phyloP scores from a whole-genome alignment of 2,113 vertebrate species.

The Cnemophilus loriae region DNA sequence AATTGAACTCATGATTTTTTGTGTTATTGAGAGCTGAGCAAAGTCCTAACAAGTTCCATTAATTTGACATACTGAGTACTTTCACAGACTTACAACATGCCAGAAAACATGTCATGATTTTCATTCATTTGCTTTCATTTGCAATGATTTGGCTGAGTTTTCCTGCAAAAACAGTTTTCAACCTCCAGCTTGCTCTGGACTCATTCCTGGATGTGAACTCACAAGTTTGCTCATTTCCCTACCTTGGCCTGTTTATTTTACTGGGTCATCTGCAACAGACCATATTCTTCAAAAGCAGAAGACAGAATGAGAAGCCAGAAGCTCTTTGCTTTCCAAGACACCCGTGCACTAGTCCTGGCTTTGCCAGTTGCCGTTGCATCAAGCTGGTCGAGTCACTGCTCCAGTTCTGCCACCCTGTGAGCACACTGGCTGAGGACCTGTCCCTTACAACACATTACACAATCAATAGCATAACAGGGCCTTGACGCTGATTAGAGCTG shows the following conservation, averaged over 20 bases:
- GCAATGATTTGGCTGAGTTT: not conserved
- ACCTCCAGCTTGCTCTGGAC: not conserved
- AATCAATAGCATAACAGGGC: not conserved
- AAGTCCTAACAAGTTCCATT: not conserved
- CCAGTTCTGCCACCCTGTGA: not conserved
- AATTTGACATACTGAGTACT: not conserved
- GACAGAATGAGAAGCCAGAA: not conserved
- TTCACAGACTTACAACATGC: not conserved
- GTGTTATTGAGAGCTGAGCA: not conserved
- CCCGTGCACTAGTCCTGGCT: not conserved
- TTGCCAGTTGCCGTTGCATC: not conserved
- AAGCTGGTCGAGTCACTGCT: accelerated
- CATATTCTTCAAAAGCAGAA: not conserved
- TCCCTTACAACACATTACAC: not conserved
- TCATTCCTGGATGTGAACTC: not conserved
- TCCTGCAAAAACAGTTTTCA: not conserved
- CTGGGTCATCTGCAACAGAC: not conserved
- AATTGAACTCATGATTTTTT: not conserved
- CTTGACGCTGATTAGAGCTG: not conserved
- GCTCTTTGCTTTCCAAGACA: not conserved
- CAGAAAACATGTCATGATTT: not conserved
- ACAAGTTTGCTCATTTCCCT: not conserved
- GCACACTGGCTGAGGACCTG: not conserved
- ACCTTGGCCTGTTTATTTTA: not conserved
- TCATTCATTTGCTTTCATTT: not conserved